These are phyloP conservation scores for Steatornis caripensis DNA, from an alignment of 2,113 vertebrate genomes.

Conservation along the genomic window DNA sequence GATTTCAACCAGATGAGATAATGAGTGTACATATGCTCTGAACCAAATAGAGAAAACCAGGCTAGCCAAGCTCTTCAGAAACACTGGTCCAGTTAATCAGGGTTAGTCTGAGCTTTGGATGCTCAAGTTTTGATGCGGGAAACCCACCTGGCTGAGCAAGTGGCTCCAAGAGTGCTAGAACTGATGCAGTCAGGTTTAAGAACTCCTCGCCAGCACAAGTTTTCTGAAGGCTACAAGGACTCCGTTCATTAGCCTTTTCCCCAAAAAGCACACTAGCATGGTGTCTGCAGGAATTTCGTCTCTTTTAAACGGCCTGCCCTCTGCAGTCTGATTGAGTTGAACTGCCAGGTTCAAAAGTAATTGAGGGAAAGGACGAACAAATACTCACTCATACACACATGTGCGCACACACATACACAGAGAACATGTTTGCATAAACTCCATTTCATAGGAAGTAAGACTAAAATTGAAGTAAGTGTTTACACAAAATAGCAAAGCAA, in stretches of 20 bases:
- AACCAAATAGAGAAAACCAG: neutral
- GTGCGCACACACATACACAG: fast-evolving
- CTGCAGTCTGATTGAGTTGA: neutral
- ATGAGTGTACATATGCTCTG: fast-evolving
- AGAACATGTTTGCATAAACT: neutral
- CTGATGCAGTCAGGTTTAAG: neutral
- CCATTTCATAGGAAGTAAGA: neutral
- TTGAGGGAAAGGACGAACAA: neutral
- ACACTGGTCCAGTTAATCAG: neutral
- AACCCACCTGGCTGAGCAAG: neutral
- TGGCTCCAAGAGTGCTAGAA: neutral
- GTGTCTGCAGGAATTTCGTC: neutral
- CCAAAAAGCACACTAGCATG: neutral
- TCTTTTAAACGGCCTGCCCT: neutral
- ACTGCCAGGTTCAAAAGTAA: neutral
- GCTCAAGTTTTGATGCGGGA: neutral
- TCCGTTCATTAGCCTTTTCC: neutral
- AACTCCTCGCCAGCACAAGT: neutral
- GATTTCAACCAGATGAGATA: neutral
- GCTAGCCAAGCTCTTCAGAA: neutral
- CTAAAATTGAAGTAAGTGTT: neutral
- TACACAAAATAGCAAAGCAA: neutral
- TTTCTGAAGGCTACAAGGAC: neutral
- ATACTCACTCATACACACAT: neutral
- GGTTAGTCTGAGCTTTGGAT: neutral